Evolutionary conservation across 2,113 vertebrate species (phyloP).

Genomic region (Tetrax tetrax): DNA sequence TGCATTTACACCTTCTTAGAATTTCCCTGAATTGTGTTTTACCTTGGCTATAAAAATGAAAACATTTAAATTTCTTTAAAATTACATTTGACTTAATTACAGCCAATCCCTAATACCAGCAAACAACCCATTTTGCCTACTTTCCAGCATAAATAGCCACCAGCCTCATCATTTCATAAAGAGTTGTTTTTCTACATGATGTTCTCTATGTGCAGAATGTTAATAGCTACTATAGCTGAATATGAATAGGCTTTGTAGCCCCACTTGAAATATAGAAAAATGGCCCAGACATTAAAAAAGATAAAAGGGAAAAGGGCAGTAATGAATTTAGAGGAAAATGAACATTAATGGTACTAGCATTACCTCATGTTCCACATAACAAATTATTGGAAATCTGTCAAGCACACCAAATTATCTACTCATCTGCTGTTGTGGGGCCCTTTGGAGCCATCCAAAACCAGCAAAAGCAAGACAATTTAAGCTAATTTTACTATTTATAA

Average conservation of each 20-base stretch:
- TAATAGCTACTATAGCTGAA: conserved; percentile 84
- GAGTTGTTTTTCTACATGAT: conserved; percentile 79
- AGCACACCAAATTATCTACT: conserved; percentile 99
- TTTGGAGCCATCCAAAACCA: conserved; percentile 96
- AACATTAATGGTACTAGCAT: conserved; percentile 99
- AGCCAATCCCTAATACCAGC: conserved; percentile 67
- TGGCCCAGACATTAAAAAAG: conserved; percentile 94
- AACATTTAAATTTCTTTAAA: conserved; percentile 86
- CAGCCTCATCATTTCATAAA: conserved; percentile 76
- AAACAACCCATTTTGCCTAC: conserved; percentile 66
- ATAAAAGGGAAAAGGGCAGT: conserved; percentile 99
- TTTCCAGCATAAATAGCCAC: conserved; percentile 65
- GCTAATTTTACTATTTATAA: conserved; percentile 99
- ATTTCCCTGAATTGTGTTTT: conserved; percentile 71
- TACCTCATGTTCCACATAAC: conserved; percentile 99
- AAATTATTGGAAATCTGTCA: conserved; percentile 99
- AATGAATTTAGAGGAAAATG: conserved; percentile 99
- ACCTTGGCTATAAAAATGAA: conserved; percentile 76
- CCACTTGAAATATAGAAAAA: conserved; percentile 96
- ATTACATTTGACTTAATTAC: conserved; percentile 80
- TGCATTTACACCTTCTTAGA: conserved; percentile 66
- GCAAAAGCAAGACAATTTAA: conserved; percentile 99
- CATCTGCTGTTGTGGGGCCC: conserved; percentile 89
- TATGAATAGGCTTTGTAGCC: conserved; percentile 88
- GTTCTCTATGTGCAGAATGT: conserved; percentile 85